Conservation (phyloP, 2,888 invertebrate species). For the Andrena marginata region DNA sequence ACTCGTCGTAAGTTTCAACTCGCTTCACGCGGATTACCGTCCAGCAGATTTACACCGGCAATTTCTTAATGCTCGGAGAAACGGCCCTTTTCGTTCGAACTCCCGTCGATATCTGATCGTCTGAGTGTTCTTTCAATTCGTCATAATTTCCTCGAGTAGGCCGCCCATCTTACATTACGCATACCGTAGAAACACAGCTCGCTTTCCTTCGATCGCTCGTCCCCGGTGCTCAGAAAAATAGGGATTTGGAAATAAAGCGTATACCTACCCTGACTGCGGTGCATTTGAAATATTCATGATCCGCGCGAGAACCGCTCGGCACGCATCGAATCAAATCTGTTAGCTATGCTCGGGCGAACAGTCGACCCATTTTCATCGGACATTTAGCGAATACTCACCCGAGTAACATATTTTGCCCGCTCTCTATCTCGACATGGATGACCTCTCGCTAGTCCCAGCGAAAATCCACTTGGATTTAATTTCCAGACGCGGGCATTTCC, state of each 20-base stretch:
- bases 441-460: background rate
- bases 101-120: constrained; percentile 4
- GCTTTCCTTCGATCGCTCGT: background rate
- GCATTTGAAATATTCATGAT: constrained; percentile 53
- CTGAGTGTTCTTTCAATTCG: constrained; percentile 35
- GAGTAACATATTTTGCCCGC: background rate
- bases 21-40: background rate
- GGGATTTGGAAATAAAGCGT: constrained; percentile 36
- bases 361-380: constrained; percentile 5
- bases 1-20: background rate
- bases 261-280: background rate
- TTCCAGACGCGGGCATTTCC: background rate
- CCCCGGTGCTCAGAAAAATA: constrained; percentile 42
- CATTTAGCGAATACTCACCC: background rate
- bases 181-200: constrained; percentile 53
- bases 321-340: constrained; percentile 9
- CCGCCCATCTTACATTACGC: constrained; percentile 33
- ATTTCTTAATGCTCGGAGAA: background rate
- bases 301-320: background rate
- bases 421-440: background rate
- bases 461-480: constrained; percentile 9
- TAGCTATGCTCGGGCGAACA: background rate
- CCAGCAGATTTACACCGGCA: background rate
- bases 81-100: background rate
- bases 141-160: constrained; percentile 38